Conservation (phyloP, 2,797 vertebrate genomes). For the Micrastur ruficollis region DNA sequence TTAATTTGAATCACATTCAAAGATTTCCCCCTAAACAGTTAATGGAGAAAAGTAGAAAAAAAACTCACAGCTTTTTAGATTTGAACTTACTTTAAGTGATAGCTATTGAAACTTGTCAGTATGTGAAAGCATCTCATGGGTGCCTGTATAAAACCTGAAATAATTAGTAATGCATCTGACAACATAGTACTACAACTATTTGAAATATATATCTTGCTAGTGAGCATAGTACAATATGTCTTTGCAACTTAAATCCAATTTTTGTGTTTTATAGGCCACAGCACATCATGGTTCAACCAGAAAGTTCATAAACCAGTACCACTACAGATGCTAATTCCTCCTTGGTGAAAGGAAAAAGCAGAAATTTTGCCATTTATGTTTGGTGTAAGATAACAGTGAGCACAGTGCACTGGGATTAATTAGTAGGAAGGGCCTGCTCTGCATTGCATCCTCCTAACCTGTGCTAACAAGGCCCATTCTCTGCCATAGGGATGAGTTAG, state of each 20-base stretch:
- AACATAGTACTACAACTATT: not conserved
- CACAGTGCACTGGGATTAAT: not conserved
- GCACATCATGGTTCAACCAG: not conserved
- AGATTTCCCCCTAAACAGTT: not conserved
- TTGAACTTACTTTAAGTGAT: not conserved
- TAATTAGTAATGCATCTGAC: not conserved
- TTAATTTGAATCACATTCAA: not conserved
- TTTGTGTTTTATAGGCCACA: not conserved
- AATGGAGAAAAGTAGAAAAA: not conserved
- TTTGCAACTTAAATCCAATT: not conserved
- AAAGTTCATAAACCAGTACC: not conserved
- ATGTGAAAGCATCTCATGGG: not conserved
- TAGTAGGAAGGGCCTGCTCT: not conserved
- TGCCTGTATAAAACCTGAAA: not conserved
- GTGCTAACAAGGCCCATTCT: not conserved
- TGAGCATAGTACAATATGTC: not conserved
- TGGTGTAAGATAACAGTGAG: not conserved
- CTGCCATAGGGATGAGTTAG: not conserved
- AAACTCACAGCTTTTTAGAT: not conserved
- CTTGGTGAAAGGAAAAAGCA: not conserved
- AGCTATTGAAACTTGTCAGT: not conserved
- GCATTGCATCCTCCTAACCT: rapidly evolving
- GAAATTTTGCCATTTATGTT: not conserved
- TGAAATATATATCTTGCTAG: not conserved
- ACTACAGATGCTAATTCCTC: not conserved